A percentile compares a stretch with the other conserved stretches of the same genome.
These are phyloP conservation scores for Erebia epiphron DNA, from an alignment of 2,888 invertebrate species.

Conservation along the genomic window DNA sequence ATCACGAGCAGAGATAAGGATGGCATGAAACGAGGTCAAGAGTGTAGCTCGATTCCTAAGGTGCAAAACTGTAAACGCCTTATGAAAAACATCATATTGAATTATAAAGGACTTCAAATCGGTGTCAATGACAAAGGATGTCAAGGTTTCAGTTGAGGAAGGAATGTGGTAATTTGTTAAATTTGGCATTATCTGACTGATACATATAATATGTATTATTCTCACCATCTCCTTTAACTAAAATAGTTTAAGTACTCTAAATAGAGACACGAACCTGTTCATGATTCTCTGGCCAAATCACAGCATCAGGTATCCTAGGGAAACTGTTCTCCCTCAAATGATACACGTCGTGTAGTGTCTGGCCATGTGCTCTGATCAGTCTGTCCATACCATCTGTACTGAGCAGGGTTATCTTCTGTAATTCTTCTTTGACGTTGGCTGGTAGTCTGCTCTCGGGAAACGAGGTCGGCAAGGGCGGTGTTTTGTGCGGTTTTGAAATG, in stretches of 20 bases:
- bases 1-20: too few species aligned
- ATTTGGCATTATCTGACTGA: too few species aligned
- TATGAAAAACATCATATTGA: too few species aligned
- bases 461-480: constrained; percentile 82
- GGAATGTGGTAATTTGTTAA: too few species aligned
- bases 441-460: constrained; percentile 87
- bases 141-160: too few species aligned
- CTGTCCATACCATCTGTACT: constrained; percentile 90
- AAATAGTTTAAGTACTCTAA: not conserved
- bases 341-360: constrained; percentile 95
- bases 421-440: constrained; percentile 81
- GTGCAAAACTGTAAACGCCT: too few species aligned
- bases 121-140: too few species aligned
- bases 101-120: too few species aligned
- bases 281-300: constrained; percentile 95
- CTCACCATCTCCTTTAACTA: too few species aligned
- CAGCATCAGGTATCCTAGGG: constrained; percentile 94
- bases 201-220: too few species aligned
- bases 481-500: constrained; percentile 63
- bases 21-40: too few species aligned
- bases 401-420: constrained; percentile 70
- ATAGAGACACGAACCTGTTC: constrained; percentile 80
- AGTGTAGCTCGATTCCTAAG: too few species aligned
- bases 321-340: constrained; percentile 88
- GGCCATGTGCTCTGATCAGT: constrained; percentile 94